phyloP scores from a whole-genome alignment of 1,140 invertebrate species.

The Armadillidium nasatum region DNA sequence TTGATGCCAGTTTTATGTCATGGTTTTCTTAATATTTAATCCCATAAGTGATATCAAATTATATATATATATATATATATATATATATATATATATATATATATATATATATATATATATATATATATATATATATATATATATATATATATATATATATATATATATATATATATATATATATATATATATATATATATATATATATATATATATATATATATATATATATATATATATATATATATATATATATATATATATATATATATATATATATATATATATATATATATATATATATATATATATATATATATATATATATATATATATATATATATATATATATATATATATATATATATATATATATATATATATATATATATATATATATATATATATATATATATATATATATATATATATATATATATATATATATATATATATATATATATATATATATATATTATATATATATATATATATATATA shows the following conservation, averaged over 20 bases:
- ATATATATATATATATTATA: background rate
- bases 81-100: slow-evolving; percentile 11
- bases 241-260: slow-evolving; percentile 15
- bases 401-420: slow-evolving; percentile 9
- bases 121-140: slow-evolving; percentile 11
- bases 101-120: slow-evolving; percentile 9
- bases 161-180: slow-evolving; percentile 11
- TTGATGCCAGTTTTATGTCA: no score
- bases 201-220: slow-evolving; percentile 9
- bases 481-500: background rate
- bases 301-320: slow-evolving; percentile 1
- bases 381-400: slow-evolving; percentile 9
- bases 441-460: slow-evolving; percentile 11
- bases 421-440: slow-evolving; percentile 7
- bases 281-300: slow-evolving; percentile 1
- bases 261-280: slow-evolving; percentile 2
- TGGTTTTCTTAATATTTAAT: no score
- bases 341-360: slow-evolving; percentile 13
- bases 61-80: slow-evolving; percentile 8
- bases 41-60: no score
- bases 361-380: slow-evolving; percentile 9
- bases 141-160: slow-evolving; percentile 11
- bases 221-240: background rate
- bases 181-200: no score
- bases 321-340: background rate